Base-by-base conservation (phyloP, 2,797 vertebrate genomes). In the Enteromius argenteus region DNA sequence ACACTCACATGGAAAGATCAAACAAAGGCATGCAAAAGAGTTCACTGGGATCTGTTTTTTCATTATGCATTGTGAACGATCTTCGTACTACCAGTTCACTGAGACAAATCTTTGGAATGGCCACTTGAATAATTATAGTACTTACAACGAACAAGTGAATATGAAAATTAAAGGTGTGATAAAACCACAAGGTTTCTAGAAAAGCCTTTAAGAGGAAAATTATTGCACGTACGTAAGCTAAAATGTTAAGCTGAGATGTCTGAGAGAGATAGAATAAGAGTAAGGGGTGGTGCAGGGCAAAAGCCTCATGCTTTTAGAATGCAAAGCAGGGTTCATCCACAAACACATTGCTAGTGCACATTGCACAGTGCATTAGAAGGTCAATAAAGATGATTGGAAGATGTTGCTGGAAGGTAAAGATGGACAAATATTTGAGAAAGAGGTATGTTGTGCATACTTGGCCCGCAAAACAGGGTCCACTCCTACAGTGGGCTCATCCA, bases 401-500 rank as follows among this genome's bases (percentile, higher is more conserved):
- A 19, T 3, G 23, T 13, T 3, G 21, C 15, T 49, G 27, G 42
- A 51, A 62, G 21, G 27, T 51, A 74, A 42, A 27, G 62, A 64
- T 1, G 21, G 42, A 80, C 1, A 27, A 58, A 81, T 21, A 68
- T 21, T 75, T 19, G 30, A 77, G 77, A 56, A 1, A 14, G 39
- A 46, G 27, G 19, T 35, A 49, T 68, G 19, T 60, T 83, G n/a
- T 72, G 53, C 76, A 60, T 84, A 90, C 89, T 88, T 90, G 0
- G 94, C 68, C 67, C 95, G 91, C 84, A 96, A 92, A 75, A 96
- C 94, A 2, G 95, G 95, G 89, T 96, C 95, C 46, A 96, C 95
- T 58, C 95, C 95, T 0, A 96, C 95, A 0, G 95, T 96, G 0
- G 95, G 95, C 27, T 96, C 95, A 23, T 96, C 95, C 82, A 96